phyloP scores from a whole-genome alignment of 1,140 invertebrate genomes.

The Magallana angulata region DNA sequence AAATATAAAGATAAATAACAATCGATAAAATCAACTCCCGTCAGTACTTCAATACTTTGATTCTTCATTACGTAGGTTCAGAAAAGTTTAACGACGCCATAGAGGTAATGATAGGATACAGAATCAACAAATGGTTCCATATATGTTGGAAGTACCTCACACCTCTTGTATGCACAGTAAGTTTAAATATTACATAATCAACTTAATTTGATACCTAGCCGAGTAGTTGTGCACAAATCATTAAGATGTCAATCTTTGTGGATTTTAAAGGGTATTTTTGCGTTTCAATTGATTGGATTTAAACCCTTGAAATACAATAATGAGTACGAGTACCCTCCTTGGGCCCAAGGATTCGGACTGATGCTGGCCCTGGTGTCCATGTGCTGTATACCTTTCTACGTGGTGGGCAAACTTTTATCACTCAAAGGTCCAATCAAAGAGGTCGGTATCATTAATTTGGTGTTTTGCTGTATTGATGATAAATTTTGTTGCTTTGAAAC shows the following conservation, averaged over 20 bases:
- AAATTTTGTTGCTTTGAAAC: too few relatives aligned
- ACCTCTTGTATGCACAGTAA: constrained; percentile 83
- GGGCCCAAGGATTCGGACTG: constrained; percentile 56
- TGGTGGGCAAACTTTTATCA: background rate
- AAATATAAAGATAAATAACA: too few relatives aligned
- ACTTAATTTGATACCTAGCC: too few relatives aligned
- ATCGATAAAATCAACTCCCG: too few relatives aligned
- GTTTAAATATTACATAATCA: background rate
- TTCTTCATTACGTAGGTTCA: constrained; percentile 74
- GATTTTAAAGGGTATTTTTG: constrained; percentile 56
- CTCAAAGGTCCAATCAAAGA: background rate
- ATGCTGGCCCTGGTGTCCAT: constrained; percentile 53
- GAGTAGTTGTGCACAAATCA: background rate
- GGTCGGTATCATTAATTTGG: background rate
- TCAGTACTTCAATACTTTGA: too few relatives aligned
- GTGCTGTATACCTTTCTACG: constrained; percentile 47
- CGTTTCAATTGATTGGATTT: constrained; percentile 58
- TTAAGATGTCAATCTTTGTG: too few relatives aligned
- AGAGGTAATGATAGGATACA: constrained; percentile 84
- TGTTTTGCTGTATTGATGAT: too few relatives aligned
- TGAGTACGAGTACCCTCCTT: constrained; percentile 54
- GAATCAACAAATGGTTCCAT: constrained; percentile 82
- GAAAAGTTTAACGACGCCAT: constrained; percentile 83
- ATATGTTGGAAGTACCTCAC: constrained; percentile 83
- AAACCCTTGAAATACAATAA: constrained; percentile 64